Percentiles rank a stretch among this genome's conserved stretches.
phyloP scores from a whole-genome alignment of 2,888 invertebrate species.

The Drosophila ochracea region DNA sequence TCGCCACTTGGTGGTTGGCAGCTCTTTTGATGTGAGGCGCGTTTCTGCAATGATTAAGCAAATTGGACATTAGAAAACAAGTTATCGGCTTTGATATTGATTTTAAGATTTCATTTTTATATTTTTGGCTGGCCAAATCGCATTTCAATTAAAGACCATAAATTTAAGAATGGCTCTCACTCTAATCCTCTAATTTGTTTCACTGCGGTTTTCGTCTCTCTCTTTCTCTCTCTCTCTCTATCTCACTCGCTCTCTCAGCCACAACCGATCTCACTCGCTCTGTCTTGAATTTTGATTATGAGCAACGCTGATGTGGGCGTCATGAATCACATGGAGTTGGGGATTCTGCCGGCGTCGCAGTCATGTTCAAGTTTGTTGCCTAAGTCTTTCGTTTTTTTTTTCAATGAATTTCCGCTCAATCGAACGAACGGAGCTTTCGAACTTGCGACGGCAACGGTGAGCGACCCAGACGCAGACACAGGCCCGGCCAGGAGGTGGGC shows the following conservation, averaged over 20 bases:
- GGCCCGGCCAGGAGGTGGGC: conserved; percentile 47
- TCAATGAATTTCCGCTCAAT: conserved; percentile 75
- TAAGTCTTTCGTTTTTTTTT: conserved; percentile 73
- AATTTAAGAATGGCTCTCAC: conserved; percentile 26
- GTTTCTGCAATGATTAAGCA: conserved; percentile 80
- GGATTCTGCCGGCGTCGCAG: conserved; percentile 37
- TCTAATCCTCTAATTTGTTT: conserved; percentile 40
- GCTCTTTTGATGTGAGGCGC: conserved; percentile 87
- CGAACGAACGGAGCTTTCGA: conserved; percentile 43
- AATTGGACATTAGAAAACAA: conserved; percentile 42
- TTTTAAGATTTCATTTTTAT: conserved; percentile 9
- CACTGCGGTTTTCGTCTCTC: conserved; percentile 21
- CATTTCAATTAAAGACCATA: conserved; percentile 60
- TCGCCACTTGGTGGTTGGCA: conserved; percentile 90
- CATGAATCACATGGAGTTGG: conserved; percentile 65
- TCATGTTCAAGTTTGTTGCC: conserved; percentile 72
- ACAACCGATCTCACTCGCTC: conserved; percentile 3
- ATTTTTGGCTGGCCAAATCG: conserved; percentile 14
- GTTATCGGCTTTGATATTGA: conserved; percentile 26
- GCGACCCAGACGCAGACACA: conserved; percentile 26
- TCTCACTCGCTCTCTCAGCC: not conserved
- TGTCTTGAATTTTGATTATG: conserved; percentile 54
- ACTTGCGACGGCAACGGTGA: conserved; percentile 27
- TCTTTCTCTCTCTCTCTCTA: conserved; percentile 5
- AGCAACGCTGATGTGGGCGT: conserved; percentile 62